A percentile compares a stretch with the other conserved stretches of the same genome.
These are phyloP conservation scores for Porites lutea DNA, from an alignment of 64 coral and sea anemone genomes.

Conservation along the genomic window DNA sequence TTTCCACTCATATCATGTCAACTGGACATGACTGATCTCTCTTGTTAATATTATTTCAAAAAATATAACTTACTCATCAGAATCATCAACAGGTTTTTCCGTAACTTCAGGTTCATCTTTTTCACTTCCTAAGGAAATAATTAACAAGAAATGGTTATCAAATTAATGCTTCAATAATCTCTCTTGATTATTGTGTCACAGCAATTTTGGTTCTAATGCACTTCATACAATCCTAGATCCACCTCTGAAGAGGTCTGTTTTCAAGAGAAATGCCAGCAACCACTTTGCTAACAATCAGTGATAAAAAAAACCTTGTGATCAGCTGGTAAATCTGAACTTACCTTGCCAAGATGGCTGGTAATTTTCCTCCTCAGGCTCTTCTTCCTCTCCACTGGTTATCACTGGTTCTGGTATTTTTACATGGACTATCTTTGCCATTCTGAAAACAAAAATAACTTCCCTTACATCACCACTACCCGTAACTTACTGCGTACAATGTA, in stretches of 20 bases:
- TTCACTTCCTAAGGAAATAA: slow-evolving; percentile 21
- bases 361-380: slow-evolving; percentile 31
- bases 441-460: neutral
- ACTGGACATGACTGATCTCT: no score
- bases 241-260: no score
- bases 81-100: slow-evolving; percentile 16
- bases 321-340: neutral
- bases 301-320: no score
- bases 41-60: no score
- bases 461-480: no score
- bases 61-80: slow-evolving; percentile 35
- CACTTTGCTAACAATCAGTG: no score
- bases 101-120: slow-evolving; percentile 41
- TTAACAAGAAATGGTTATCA: neutral
- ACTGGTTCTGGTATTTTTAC: slow-evolving; percentile 49
- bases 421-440: slow-evolving; percentile 67
- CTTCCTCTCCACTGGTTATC: slow-evolving; percentile 70
- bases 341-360: slow-evolving; percentile 45
- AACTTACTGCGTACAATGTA: no score
- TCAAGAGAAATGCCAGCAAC: no score
- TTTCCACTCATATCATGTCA: no score
- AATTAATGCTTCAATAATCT: neutral
- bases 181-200: neutral
- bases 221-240: no score
- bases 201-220: no score